Conservation (phyloP, 2,888 invertebrate genomes). For the Cremastinae sp. region DNA sequence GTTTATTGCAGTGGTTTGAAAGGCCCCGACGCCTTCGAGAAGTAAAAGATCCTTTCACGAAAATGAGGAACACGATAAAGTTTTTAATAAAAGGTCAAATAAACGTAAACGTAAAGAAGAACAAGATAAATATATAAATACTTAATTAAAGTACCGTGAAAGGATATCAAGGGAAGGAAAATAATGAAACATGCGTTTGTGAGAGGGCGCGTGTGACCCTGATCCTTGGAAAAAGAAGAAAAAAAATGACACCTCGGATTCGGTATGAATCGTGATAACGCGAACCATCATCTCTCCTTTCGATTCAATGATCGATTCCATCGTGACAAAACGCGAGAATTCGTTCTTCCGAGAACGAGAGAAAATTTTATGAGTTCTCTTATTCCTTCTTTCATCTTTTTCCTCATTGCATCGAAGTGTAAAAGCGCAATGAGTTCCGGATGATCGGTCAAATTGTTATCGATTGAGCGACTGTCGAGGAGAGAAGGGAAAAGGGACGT, state of each 20-base stretch:
- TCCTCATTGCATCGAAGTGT: slow-evolving; percentile 12
- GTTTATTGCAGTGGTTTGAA: slow-evolving; percentile 74
- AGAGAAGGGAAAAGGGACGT: slow-evolving; percentile 1
- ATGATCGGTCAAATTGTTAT: not conserved
- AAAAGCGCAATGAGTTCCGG: not conserved
- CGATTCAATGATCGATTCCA: not conserved
- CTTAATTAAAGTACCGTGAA: slow-evolving; percentile 24
- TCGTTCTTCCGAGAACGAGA: slow-evolving; percentile 8
- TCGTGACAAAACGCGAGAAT: slow-evolving; percentile 4
- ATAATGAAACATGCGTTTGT: slow-evolving; percentile 4
- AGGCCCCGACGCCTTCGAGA: slow-evolving; percentile 64
- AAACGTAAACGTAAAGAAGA: slow-evolving; percentile 15
- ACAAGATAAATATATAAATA: slow-evolving; percentile 39
- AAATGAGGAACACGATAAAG: slow-evolving; percentile 28
- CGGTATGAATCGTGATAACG: slow-evolving; percentile 20
- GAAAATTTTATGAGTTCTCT: slow-evolving; percentile 21
- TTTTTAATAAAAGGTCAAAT: slow-evolving; percentile 27
- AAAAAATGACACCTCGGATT: slow-evolving; percentile 11
- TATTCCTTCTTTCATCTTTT: slow-evolving; percentile 8
- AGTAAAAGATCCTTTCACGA: slow-evolving; percentile 42
- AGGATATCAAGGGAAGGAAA: slow-evolving; percentile 25
- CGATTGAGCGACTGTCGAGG: slow-evolving; percentile 1
- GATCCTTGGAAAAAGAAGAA: not conserved
- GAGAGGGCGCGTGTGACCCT: not conserved
- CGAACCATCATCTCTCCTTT: slow-evolving; percentile 3